Evolutionary conservation across 2,113 vertebrate genomes (phyloP).

Genomic region (Malurus melanocephalus): DNA sequence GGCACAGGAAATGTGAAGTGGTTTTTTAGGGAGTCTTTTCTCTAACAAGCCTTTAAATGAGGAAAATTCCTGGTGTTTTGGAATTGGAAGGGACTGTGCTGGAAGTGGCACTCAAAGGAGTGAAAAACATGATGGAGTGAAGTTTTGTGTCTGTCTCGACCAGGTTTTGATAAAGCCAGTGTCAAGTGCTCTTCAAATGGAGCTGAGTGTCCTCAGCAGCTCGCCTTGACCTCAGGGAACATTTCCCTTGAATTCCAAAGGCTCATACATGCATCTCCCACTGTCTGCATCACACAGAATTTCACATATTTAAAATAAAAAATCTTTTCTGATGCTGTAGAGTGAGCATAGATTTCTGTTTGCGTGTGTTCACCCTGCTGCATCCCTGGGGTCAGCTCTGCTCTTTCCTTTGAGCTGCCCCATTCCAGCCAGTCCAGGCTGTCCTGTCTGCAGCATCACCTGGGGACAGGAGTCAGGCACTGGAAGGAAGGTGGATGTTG

Average conservation of each 20-base stretch:
- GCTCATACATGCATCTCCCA: background rate
- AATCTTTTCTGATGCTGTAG: background rate
- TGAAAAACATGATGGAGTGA: background rate
- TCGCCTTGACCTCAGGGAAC: background rate
- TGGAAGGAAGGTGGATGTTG: conserved; percentile 45
- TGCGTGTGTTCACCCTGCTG: background rate
- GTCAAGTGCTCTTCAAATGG: background rate
- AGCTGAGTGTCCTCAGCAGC: background rate
- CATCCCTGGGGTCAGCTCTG: background rate
- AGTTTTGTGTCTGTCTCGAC: background rate
- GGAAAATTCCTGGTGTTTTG: background rate
- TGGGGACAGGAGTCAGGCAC: conserved; percentile 41
- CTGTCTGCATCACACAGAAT: background rate
- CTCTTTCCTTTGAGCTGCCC: background rate
- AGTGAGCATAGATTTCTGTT: background rate
- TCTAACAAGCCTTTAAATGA: background rate
- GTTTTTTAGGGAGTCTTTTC: background rate
- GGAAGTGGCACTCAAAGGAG: background rate
- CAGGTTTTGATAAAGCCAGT: background rate
- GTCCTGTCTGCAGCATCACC: conserved; percentile 2
- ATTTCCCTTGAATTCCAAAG: background rate
- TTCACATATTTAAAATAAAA: background rate
- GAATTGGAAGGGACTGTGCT: background rate
- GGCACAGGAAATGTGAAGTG: background rate
- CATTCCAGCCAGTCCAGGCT: background rate